These are phyloP conservation scores for Pseudorhombus dupliciocellatus DNA, from an alignment of 2,113 vertebrate genomes.

Conservation along the genomic window DNA sequence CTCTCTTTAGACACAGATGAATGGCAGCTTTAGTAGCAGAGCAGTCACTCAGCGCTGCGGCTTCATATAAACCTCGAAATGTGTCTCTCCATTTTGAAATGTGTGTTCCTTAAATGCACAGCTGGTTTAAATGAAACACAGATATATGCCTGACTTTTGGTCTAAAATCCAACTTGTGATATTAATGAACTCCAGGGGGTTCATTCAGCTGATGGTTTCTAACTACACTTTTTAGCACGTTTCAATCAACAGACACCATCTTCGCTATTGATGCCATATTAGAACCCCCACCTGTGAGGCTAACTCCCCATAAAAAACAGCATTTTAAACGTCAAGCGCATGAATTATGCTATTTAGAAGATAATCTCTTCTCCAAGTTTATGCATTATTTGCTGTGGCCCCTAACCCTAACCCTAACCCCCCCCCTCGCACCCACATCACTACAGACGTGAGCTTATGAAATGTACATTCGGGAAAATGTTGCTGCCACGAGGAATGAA, in stretches of 20 bases:
- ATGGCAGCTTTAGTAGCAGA: background rate
- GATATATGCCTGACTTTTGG: background rate
- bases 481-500: background rate
- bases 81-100: background rate
- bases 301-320: background rate
- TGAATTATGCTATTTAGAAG: background rate
- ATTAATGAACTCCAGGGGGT: background rate
- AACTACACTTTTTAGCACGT: background rate
- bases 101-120: background rate
- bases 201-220: background rate
- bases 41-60: background rate
- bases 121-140: background rate
- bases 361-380: constrained; percentile 2
- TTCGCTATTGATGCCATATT: background rate
- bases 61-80: background rate
- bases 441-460: background rate
- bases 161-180: background rate
- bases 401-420: too few relatives aligned
- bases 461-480: background rate
- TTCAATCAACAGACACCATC: background rate
- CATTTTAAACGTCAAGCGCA: background rate
- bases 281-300: background rate
- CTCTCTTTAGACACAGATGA: background rate
- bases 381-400: background rate
- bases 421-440: background rate